A percentile compares a stretch with the other conserved stretches of the same genome.
phyloP scores from a whole-genome alignment of 1,140 invertebrate species.

The Dinothrombium tinctorium region DNA sequence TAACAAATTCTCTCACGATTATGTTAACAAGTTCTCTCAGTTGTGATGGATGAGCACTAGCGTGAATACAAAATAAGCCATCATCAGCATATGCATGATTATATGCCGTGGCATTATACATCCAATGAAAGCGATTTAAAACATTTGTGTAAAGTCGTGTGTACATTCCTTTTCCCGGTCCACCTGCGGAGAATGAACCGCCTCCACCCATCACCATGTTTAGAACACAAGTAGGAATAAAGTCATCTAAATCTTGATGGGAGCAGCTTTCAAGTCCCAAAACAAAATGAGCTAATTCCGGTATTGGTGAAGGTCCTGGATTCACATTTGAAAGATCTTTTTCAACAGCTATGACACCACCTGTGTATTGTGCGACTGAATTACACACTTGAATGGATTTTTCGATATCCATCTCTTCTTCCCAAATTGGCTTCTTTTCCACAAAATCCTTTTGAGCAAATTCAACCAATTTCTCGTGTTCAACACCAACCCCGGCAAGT shows the following conservation, averaged over 20 bases:
- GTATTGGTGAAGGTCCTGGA: constrained; percentile 59
- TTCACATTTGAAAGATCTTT: constrained; percentile 45
- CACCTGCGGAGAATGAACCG: constrained; percentile 93
- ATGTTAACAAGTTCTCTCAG: constrained; percentile 61
- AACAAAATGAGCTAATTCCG: constrained; percentile 81
- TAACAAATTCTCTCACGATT: constrained; percentile 56
- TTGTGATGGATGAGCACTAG: constrained; percentile 64
- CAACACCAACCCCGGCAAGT: constrained; percentile 70
- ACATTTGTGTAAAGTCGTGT: constrained; percentile 90
- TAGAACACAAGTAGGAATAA: constrained; percentile 82
- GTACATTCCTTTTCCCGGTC: constrained; percentile 99
- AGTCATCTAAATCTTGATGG: constrained; percentile 64
- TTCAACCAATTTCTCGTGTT: constrained; percentile 35
- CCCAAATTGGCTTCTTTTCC: constrained; percentile 55
- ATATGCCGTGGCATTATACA: constrained; percentile 90
- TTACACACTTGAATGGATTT: constrained; percentile 21
- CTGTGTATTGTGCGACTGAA: constrained; percentile 74
- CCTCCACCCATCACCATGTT: constrained; percentile 99
- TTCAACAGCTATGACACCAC: constrained; percentile 42
- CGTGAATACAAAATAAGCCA: constrained; percentile 91
- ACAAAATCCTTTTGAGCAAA: constrained; percentile 37
- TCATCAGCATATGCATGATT: constrained; percentile 86
- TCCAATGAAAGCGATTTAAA: constrained; percentile 89
- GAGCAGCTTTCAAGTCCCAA: constrained; percentile 73
- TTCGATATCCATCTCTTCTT: constrained; percentile 29